phyloP scores from a whole-genome alignment of 2,888 invertebrate genomes.

The Caradrina clavipalpis region DNA sequence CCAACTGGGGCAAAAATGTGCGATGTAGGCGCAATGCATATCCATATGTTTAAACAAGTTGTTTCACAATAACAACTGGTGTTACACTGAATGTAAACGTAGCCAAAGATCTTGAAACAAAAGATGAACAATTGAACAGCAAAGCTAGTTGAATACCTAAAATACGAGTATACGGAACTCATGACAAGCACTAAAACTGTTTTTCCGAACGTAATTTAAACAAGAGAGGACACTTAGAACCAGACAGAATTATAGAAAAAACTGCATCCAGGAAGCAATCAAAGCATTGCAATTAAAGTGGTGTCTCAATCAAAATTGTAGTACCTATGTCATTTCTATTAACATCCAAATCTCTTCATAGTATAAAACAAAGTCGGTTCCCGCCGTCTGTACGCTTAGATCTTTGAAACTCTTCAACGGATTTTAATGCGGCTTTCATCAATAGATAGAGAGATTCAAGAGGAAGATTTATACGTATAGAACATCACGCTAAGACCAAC shows the following conservation, averaged over 20 bases:
- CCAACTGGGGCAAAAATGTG: constrained; percentile 42
- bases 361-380: too few species aligned
- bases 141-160: constrained; percentile 21
- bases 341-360: constrained; percentile 13
- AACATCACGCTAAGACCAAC: too few species aligned
- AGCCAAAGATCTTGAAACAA: constrained; percentile 45
- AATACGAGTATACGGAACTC: constrained; percentile 32
- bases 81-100: constrained; percentile 27
- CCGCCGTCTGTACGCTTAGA: too few species aligned
- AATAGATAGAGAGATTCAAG: too few species aligned
- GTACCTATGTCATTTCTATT: constrained; percentile 27
- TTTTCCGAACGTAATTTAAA: background rate
- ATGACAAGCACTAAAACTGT: background rate
- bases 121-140: constrained; percentile 49
- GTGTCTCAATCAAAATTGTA: constrained; percentile 11
- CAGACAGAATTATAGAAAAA: background rate
- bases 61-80: constrained; percentile 65
- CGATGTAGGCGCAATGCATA: constrained; percentile 55
- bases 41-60: constrained; percentile 70
- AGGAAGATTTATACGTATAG: too few species aligned
- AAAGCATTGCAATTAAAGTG: constrained; percentile 7
- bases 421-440: too few species aligned
- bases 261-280: constrained; percentile 11
- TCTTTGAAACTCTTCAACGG: too few species aligned
- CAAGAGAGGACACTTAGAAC: background rate